Evolutionary conservation across 2,113 vertebrate genomes (phyloP).

Genomic region (Erpornis zantholeuca): DNA sequence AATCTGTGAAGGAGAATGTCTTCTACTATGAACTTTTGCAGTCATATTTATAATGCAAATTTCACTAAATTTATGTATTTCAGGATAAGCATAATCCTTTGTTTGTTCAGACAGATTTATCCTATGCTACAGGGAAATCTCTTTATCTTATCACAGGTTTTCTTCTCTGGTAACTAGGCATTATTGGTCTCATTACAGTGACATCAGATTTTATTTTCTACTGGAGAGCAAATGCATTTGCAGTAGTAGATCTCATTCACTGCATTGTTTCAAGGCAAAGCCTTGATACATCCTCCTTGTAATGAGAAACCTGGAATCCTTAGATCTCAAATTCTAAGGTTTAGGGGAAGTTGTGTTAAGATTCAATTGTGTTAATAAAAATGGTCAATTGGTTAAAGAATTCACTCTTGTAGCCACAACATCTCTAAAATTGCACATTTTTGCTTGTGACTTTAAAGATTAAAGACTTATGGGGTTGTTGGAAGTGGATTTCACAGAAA

Average conservation of each 20-base stretch:
- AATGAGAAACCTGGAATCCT: neutral
- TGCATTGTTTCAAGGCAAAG: neutral
- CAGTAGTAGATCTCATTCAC: neutral
- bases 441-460: neutral
- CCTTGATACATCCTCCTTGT: neutral
- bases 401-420: neutral
- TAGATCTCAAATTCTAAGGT: neutral
- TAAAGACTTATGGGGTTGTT: neutral
- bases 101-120: neutral
- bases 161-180: neutral
- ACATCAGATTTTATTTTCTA: neutral
- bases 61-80: neutral
- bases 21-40: neutral
- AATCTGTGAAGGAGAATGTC: neutral
- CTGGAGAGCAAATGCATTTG: neutral
- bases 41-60: neutral
- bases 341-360: neutral
- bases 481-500: neutral
- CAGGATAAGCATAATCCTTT: neutral
- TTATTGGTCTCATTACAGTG: neutral
- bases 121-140: neutral
- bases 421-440: neutral
- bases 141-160: neutral
- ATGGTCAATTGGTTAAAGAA: neutral
- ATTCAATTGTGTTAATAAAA: neutral